Base-by-base conservation (phyloP, 2,113 vertebrate genomes). In the Epinephelus lanceolatus region DNA sequence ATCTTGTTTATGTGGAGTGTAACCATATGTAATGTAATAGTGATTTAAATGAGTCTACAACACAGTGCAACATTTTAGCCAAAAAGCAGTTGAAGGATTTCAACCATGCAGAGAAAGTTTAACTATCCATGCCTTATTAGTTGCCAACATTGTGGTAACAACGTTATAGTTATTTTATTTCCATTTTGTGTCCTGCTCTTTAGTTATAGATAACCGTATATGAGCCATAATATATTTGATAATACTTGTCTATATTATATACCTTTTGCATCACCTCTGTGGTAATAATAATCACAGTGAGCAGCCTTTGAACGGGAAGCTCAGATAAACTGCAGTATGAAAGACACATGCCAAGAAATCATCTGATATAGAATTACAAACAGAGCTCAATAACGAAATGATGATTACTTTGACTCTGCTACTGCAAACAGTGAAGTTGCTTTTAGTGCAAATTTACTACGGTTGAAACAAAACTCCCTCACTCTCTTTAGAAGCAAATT, bases 391-490 rank as follows among this genome's bases (percentile, higher is more conserved):
- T 17, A 37, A 2, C 11, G 51, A 25, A 51, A 27, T 63, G 33
- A 63, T 47, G 15, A 56, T 60, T 60, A 72, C 45, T 78, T 47
- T 73, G 40, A 30, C 68, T 67, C 23, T 10, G 40, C 25, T 45
- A 52, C 60, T 55, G 37, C 25, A 59, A 74, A 63, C 27, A 61
- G 23, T 23, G 40, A 55, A 59, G 75, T 86, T 89, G 60, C 85
- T 85, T 56, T 66, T 75, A 61, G 68, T 88, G 80, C 79, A 65
- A 49, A 65, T 85, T 25, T 57, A 56, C 30, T 63, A 25, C 71
- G 57, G 78, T 86, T 33, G 74, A 83, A 89, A 75, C 21, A 68
- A 62, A 65, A 37, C 25, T 33, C 61, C 47, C 8, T 55, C 37
- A 42, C 53, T 71, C 5, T 59, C 55, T 11, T 78, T 30, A 59